Base-by-base conservation (phyloP, 2,113 vertebrate genomes). In the Periophthalmodon schlosseri region DNA sequence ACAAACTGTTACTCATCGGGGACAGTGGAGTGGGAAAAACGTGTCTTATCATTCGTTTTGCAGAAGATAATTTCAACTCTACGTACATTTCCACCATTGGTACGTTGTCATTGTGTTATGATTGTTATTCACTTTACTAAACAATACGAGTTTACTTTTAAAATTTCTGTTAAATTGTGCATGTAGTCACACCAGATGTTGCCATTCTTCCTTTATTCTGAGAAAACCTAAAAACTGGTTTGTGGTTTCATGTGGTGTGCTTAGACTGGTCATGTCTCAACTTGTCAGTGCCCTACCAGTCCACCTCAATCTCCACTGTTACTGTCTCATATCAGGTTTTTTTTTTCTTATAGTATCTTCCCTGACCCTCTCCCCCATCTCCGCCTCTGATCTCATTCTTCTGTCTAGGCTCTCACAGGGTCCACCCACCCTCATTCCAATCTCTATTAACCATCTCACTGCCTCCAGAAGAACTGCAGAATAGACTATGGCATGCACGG, bases 31-130 rank as follows among this genome's bases (percentile, higher is more conserved):
- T 98, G 69, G 97, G 96, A 6, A 98, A 98, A 91, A 97, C 96
- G 0, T 98, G 97, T 87, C 93, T 98, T 74, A 96, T 98, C 89
- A 96, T 98, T 73, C 95, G 97, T 64, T 98, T 98, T 68, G 95
- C 96, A 1, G 96, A 98, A 85, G 96, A 97, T 91, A 96, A 95
- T 88, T 98, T 98, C 93, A 96, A 95, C 91, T 95, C 90, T 84
- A 98, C 97, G 0, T 97, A 97, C 91, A 98, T 98, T 88, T 97
- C 96, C 75, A 98, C 97, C 81, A 98, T 98, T 61, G 96, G 96
- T 97, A 92, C 83, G 95, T 49, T 33, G 52, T 44, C 28, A 74
- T 75, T 79, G 14, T 24, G 14, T 18, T 44, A 2, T 13, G 65
- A 57, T 15, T 60, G 5, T 8, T 68, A 56, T 75, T 60, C 9